Percentiles rank a stretch among this genome's conserved stretches.
phyloP scores from a whole-genome alignment of 2,113 vertebrate species.

The Vidua macroura region DNA sequence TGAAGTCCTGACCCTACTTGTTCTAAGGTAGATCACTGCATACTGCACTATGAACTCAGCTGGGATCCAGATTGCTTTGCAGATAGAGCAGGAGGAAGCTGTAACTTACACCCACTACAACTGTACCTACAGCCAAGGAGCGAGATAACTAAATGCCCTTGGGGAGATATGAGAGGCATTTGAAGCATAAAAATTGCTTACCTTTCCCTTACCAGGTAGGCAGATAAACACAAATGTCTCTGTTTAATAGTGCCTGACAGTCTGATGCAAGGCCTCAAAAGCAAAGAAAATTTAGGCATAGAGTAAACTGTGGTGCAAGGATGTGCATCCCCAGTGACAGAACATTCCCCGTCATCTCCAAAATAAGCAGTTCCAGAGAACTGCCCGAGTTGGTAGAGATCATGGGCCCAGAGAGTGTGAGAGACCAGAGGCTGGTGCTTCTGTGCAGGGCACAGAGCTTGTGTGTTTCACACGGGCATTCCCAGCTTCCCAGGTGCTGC shows the following conservation, averaged over 20 bases:
- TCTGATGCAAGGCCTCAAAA: slow-evolving; percentile 13
- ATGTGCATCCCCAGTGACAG: neutral
- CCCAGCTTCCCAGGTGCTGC: neutral
- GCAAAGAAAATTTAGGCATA: neutral
- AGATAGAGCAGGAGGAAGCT: slow-evolving; percentile 46
- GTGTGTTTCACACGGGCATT: neutral
- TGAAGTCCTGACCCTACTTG: neutral
- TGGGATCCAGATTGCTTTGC: slow-evolving; percentile 26
- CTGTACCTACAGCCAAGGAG: neutral
- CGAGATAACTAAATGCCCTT: slow-evolving; percentile 18
- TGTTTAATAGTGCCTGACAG: slow-evolving; percentile 18
- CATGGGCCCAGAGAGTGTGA: rapidly evolving
- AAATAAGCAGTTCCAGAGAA: neutral
- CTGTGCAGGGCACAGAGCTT: neutral
- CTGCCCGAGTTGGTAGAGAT: rapidly evolving
- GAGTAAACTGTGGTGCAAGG: neutral
- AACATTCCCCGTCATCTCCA: neutral
- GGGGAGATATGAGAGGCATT: slow-evolving; percentile 53
- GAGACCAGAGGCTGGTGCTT: neutral
- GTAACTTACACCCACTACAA: neutral
- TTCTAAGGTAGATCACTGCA: neutral
- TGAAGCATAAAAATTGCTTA: slow-evolving; percentile 53
- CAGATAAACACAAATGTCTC: slow-evolving; percentile 20
- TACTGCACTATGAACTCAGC: neutral
- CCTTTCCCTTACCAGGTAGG: slow-evolving; percentile 20